Evolutionary conservation across 1,140 invertebrate genomes (phyloP).

Genomic region (Diprion similis): DNA sequence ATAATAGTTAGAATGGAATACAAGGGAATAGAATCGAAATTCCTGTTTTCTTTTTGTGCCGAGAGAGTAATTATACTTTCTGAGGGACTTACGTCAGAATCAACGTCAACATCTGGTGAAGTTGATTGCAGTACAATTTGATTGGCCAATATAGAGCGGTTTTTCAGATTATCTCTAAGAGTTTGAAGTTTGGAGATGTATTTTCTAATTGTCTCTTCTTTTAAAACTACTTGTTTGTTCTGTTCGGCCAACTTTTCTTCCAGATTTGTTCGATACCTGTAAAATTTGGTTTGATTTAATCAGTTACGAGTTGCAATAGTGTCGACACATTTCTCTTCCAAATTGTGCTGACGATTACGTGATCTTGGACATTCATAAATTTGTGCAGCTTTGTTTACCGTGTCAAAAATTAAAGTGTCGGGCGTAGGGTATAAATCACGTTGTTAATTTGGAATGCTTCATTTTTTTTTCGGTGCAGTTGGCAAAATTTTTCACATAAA

Average conservation of each 20-base stretch:
- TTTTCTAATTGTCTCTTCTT: conserved; percentile 38
- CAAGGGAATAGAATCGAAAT: neutral
- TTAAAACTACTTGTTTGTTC: conserved; percentile 31
- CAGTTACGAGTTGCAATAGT: conserved; percentile 3
- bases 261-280: conserved; percentile 39
- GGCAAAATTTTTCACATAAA: too few species aligned
- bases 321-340: neutral
- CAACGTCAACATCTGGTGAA: conserved; percentile 19
- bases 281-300: conserved; percentile 17
- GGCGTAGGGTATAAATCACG: too few species aligned
- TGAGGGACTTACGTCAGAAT: conserved; percentile 38
- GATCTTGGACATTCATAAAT: too few species aligned
- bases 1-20: conserved; percentile 2
- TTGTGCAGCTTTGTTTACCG: too few species aligned
- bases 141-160: conserved; percentile 30
- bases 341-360: too few species aligned
- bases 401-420: too few species aligned
- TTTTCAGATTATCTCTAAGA: conserved; percentile 38
- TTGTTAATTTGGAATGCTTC: too few species aligned
- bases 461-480: too few species aligned
- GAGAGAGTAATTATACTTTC: too few species aligned
- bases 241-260: conserved; percentile 37
- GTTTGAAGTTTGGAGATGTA: conserved; percentile 35
- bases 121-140: conserved; percentile 26
- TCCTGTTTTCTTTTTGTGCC: neutral